phyloP scores from a whole-genome alignment of 1,140 invertebrate species.

The Luehdorfia chinensis region DNA sequence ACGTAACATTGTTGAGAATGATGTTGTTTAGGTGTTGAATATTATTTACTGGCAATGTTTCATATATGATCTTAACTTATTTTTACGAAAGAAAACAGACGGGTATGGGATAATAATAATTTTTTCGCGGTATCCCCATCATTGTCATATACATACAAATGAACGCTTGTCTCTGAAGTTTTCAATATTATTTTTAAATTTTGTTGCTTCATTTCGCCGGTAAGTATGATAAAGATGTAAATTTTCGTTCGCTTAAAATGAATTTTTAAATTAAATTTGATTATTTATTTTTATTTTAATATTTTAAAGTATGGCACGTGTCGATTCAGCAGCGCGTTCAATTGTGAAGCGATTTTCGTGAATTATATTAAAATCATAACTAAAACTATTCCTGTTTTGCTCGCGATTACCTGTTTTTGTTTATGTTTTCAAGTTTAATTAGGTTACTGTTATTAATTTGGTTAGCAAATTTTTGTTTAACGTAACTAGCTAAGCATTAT shows the following conservation, averaged over 20 bases:
- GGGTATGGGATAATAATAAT: slow-evolving; percentile 32
- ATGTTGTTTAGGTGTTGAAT: too few relatives aligned
- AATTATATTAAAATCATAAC: background rate
- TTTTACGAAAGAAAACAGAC: slow-evolving; percentile 33
- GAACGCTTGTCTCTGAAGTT: slow-evolving; percentile 13
- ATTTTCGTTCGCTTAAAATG: slow-evolving; percentile 9
- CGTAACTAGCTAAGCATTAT: too few relatives aligned
- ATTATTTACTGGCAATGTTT: slow-evolving; percentile 29
- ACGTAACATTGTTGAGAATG: too few relatives aligned
- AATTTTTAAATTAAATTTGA: slow-evolving; percentile 11
- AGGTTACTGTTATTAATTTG: too few relatives aligned
- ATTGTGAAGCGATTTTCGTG: background rate
- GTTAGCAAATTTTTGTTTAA: too few relatives aligned
- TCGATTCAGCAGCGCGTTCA: slow-evolving; percentile 14
- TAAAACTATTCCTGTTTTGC: background rate
- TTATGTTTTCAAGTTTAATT: background rate
- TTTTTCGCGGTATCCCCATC: slow-evolving; percentile 45
- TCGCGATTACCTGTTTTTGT: slow-evolving; percentile 2
- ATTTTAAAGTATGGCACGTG: slow-evolving; percentile 28
- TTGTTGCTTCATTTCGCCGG: slow-evolving; percentile 19
- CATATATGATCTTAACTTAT: slow-evolving; percentile 24
- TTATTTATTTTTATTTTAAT: slow-evolving; percentile 7
- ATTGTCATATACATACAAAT: slow-evolving; percentile 26
- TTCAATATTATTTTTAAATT: slow-evolving; percentile 18
- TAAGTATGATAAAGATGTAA: slow-evolving; percentile 19